phyloP scores from a whole-genome alignment of 2,888 invertebrate species.

The Scaeva pyrastri region DNA sequence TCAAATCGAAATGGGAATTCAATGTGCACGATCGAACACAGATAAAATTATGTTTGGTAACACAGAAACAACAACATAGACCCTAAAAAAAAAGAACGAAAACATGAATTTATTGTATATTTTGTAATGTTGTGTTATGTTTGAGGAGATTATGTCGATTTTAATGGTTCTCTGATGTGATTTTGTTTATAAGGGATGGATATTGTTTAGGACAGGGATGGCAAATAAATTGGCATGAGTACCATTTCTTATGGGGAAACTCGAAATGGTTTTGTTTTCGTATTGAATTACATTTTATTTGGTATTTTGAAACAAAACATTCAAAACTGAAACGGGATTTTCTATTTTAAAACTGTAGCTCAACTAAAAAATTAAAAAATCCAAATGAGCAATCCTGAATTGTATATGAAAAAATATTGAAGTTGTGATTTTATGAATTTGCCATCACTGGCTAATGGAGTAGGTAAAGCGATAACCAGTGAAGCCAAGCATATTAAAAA shows the following conservation, averaged over 20 bases:
- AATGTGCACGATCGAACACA: slow-evolving; percentile 71
- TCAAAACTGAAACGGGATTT: too few species aligned
- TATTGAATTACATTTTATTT: not conserved
- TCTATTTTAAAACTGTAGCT: too few species aligned
- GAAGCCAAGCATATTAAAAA: not conserved
- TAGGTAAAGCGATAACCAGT: not conserved
- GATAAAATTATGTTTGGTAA: slow-evolving; percentile 60
- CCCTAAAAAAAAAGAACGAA: not conserved
- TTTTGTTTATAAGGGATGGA: slow-evolving; percentile 31
- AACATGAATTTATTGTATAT: slow-evolving; percentile 69
- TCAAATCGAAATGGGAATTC: slow-evolving; percentile 74
- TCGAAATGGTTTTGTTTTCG: not conserved
- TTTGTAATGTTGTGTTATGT: slow-evolving; percentile 66
- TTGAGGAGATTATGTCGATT: slow-evolving; percentile 63
- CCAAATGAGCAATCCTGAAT: too few species aligned
- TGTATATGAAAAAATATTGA: too few species aligned
- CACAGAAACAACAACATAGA: not conserved
- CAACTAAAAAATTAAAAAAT: too few species aligned
- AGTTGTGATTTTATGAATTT: not conserved
- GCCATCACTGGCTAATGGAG: not conserved
- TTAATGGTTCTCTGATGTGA: slow-evolving; percentile 67
- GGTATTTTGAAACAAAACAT: too few species aligned
- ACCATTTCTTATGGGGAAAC: not conserved
- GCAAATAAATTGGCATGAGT: not conserved
- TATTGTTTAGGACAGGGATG: not conserved